phyloP scores from a whole-genome alignment of 2,888 invertebrate genomes.

The Siphonodentalium dalli region DNA sequence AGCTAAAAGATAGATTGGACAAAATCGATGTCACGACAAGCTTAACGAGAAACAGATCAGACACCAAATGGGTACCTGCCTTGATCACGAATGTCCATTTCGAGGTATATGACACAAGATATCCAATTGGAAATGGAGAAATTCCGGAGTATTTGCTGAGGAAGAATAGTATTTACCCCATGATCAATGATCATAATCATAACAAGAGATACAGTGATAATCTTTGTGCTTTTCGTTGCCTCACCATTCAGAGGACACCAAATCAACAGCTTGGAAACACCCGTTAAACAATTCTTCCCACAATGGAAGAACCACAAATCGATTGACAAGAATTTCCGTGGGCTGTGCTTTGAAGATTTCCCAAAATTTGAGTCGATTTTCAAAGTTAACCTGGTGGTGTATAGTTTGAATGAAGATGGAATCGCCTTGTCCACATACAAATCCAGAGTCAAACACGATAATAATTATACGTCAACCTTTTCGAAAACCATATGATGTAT shows the following conservation, averaged over 20 bases:
- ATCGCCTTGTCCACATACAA: conserved; percentile 8
- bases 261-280: not conserved
- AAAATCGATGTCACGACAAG: too few relatives aligned
- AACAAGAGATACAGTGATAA: conserved; percentile 8
- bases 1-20: too few relatives aligned
- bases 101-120: too few relatives aligned
- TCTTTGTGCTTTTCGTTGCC: conserved; percentile 19
- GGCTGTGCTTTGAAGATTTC: not conserved
- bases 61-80: too few relatives aligned
- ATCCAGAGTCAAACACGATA: conserved; percentile 5
- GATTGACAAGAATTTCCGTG: not conserved
- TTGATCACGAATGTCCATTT: too few relatives aligned
- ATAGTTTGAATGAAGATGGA: conserved; percentile 13
- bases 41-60: too few relatives aligned
- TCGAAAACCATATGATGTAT: conserved; percentile 20
- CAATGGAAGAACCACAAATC: not conserved
- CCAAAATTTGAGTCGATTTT: conserved; percentile 18
- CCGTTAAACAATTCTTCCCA: not conserved
- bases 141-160: too few relatives aligned
- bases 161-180: conserved; percentile 7
- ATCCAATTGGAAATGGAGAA: too few relatives aligned
- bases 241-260: conserved; percentile 4
- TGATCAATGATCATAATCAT: conserved; percentile 9
- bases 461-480: conserved; percentile 19
- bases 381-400: conserved; percentile 18